Conservation (phyloP, 2,888 invertebrate species). For the Limnephilus auricula region DNA sequence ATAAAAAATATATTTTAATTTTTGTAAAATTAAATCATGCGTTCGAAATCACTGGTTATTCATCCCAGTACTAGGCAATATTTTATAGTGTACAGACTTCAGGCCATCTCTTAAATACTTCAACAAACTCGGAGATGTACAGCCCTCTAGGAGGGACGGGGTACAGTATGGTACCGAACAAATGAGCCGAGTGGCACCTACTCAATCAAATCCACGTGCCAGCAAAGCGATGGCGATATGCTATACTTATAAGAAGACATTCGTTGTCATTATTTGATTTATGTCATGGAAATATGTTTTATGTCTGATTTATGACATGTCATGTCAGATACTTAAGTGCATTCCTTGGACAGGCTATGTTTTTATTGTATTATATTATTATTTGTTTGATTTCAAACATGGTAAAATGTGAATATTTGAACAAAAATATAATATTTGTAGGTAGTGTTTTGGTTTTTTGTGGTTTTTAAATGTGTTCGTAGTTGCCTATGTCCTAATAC, state of each 20-base stretch:
- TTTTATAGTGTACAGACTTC: neutral
- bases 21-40: neutral
- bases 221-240: neutral
- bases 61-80: neutral
- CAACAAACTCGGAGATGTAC: neutral
- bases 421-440: neutral
- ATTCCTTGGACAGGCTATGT: neutral
- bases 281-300: neutral
- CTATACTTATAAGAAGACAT: neutral
- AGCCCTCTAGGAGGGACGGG: neutral
- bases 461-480: too few relatives aligned
- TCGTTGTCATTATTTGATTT: neutral
- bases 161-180: neutral
- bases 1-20: too few relatives aligned
- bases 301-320: neutral
- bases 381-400: neutral
- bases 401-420: neutral
- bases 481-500: too few relatives aligned
- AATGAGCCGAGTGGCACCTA: neutral
- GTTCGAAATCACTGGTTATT: neutral
- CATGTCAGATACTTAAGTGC: neutral
- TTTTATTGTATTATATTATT: neutral
- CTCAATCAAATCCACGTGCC: conserved; percentile 2
- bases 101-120: neutral
- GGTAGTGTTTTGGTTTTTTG: neutral